phyloP scores from a whole-genome alignment of 2,113 vertebrate species.

The Lycocorax pyrrhopterus region DNA sequence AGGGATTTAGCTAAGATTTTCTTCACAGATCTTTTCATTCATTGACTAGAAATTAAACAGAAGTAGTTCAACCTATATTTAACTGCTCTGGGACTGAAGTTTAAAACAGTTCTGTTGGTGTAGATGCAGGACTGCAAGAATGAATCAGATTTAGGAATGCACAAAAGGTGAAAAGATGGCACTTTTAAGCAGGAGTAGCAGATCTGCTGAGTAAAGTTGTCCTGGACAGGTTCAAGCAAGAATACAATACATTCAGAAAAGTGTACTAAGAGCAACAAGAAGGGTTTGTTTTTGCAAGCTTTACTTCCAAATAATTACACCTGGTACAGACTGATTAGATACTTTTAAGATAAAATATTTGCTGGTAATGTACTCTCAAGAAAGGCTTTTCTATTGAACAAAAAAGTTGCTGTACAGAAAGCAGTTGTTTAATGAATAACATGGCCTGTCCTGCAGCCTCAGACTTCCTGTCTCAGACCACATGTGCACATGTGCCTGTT shows the following conservation, averaged over 20 bases:
- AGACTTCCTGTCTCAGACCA: not conserved
- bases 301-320: conserved; percentile 49
- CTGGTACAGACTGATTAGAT: conserved; percentile 1
- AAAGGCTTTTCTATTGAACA: not conserved
- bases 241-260: not conserved
- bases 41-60: not conserved
- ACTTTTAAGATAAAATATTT: not conserved
- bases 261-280: not conserved
- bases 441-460: not conserved
- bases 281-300: conserved; percentile 33
- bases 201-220: not conserved
- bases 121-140: not conserved
- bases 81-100: not conserved
- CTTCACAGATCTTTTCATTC: not conserved
- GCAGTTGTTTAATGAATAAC: not conserved
- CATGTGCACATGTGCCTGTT: rapidly evolving
- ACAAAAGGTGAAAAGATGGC: not conserved
- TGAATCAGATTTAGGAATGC: not conserved
- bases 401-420: not conserved
- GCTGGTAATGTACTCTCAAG: not conserved
- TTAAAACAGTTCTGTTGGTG: not conserved
- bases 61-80: not conserved
- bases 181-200: not conserved
- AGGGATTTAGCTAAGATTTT: not conserved
- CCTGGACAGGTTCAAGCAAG: not conserved